Conservation (phyloP, 2,113 vertebrate genomes). For the Antechinus stuartii region DNA sequence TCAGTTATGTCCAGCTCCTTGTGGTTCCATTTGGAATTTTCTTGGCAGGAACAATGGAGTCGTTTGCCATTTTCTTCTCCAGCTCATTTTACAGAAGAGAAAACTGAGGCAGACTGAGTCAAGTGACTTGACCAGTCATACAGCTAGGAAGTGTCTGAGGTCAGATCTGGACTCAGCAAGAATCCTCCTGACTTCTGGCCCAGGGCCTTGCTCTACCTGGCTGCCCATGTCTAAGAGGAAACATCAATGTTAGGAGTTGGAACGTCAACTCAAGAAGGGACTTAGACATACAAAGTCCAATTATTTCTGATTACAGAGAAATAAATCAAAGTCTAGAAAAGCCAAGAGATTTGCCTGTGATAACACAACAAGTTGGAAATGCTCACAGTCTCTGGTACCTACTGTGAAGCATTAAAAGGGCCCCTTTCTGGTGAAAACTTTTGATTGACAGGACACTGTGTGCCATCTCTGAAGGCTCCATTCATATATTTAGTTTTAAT, state of each 20-base stretch:
- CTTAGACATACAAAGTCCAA: not conserved
- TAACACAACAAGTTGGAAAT: not conserved
- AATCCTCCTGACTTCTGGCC: not conserved
- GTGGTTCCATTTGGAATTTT: not conserved
- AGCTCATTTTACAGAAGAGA: not conserved
- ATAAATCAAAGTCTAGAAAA: not conserved
- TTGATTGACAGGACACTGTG: not conserved
- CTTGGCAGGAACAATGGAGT: not conserved
- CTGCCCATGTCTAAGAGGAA: not conserved
- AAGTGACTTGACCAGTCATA: not conserved
- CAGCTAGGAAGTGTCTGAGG: not conserved
- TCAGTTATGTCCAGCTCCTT: not conserved
- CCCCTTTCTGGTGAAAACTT: not conserved
- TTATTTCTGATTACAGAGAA: not conserved
- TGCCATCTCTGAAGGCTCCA: not conserved
- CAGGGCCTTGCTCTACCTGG: no score
- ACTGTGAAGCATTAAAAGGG: not conserved
- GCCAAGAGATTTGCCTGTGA: not conserved
- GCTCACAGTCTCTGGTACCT: not conserved
- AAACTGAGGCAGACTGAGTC: not conserved
- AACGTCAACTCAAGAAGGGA: not conserved
- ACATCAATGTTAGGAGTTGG: not conserved
- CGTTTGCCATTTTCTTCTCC: not conserved
- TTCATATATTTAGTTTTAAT: not conserved
- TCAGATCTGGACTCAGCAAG: not conserved